Base-by-base conservation (phyloP, 2,113 vertebrate genomes). In the Atrichornis clamosus region DNA sequence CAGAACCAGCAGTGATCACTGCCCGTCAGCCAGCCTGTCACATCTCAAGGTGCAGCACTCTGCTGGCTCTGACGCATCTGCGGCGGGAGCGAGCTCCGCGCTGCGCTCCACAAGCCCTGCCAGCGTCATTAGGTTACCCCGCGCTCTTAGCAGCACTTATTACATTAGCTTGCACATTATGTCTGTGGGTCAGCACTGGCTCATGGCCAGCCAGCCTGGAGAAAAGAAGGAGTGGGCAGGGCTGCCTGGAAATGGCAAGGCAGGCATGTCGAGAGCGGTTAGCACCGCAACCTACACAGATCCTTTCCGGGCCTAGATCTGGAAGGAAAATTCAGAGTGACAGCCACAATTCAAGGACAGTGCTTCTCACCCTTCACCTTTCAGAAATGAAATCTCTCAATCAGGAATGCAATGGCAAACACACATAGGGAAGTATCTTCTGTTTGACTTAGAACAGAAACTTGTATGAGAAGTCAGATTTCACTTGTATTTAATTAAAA, bases 281-380 rank as follows among this genome's bases (percentile, higher is more conserved):
- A 17, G 79, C 39, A 8, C 21, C 4, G 28, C 49, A 8, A 9
- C 5, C 16, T 6, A 21, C 30, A 14, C 7, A 7, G 37, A 12
- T 47, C 0, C 24, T 35, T n/a, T 22, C 41, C 20, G 13, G 35
- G 32, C 32, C 55, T 26, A 0, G 16, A 10, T 20, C 17, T 18
- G 7, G 44, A 60, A 56, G 13, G 42, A 6, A 65, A 70, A 47
- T 42, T 55, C 27, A 44, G 13, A 37, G 33, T 0, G 9, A 35
- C 1, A 3, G 53, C 16, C 5, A 1, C 10, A 28, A 69, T 4
- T 76, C 30, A 9, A 37, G 27, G 18, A 47, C 0, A 0, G 27
- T 4, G 16, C 52, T 64, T 27, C 23, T 79, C 10, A 20, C 24
- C 2, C 30, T 19, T 15, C 4, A 7, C 20, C 19, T 55, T 11